Conservation (phyloP, 2,113 vertebrate genomes). For the Xenopus tropicalis region UCB_Xtro_10.0 CM004447.2:137116501-137117000, state of each 20-base stretch:
- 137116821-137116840: no score
- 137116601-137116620: background rate
- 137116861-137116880: no score
- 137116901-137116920: no score
- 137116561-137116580: constrained; percentile 14
- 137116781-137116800: background rate
- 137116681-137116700: background rate
- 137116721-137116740: background rate
- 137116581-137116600: constrained; percentile 21
- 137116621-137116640: constrained; percentile 1
- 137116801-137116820: no score
- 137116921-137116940: no score
- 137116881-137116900: no score
- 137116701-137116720: background rate
- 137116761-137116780: background rate
- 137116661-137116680: constrained; percentile 15
- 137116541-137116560: constrained; percentile 16
- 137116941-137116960: no score
- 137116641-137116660: constrained; percentile 17
- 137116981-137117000: no score
- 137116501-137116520: constrained; percentile 16
- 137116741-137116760: background rate
- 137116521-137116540: constrained; percentile 17
- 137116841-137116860: no score
- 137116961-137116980: no score